Evolutionary conservation across 1,140 invertebrate species (phyloP), one percentile per base, ranked within the genome.

Genomic region (Cyclargus thomasi): DNA sequence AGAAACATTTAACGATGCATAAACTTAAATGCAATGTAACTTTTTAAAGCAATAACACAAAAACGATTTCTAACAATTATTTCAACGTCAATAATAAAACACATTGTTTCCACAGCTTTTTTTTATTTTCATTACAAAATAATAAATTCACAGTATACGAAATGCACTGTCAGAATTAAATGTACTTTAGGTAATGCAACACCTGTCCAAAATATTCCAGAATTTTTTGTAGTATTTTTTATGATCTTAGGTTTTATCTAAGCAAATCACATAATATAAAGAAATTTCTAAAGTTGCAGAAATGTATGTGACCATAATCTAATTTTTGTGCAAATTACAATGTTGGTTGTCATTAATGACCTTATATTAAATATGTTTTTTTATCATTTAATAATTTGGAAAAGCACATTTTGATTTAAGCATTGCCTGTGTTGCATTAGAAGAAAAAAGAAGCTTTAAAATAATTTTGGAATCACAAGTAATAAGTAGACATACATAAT

Each of bases 71-170:
- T 29, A 5, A 5, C 29, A 4, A 29, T 8, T 7, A 29, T 29
- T 29, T 29, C 8, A 29, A 29, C 29, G 29, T 29, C 5, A 2
- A 3, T 29, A 67, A 62, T 62, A 67, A 67, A 47, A 67, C 23
- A 18, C 53, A 20, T 4, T 55, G 8, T 53, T 53, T 55, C 47
- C 47, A 47, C 47, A 65, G 47, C 20, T 22, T 53, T 55, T 21
- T 65, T 65, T 59, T 59, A 55, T 55, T 20, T 59, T 59, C 20
- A 20, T 59, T 59, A 59, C 20, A 59, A 59, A 21, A 62, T 62
- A 36, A 11, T 47, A 47, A 11, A 59, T 59, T 59, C 55, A 59
- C 55, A 59, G 55, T 20, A 21, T 59, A 59, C 18, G 18, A 59
- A 59, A 59, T 59, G 55, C 20, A 59, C 55, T 59, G 55, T 59